Evolutionary conservation across 1,140 invertebrate species (phyloP).

Genomic region (Camponotus floridanus): DNA sequence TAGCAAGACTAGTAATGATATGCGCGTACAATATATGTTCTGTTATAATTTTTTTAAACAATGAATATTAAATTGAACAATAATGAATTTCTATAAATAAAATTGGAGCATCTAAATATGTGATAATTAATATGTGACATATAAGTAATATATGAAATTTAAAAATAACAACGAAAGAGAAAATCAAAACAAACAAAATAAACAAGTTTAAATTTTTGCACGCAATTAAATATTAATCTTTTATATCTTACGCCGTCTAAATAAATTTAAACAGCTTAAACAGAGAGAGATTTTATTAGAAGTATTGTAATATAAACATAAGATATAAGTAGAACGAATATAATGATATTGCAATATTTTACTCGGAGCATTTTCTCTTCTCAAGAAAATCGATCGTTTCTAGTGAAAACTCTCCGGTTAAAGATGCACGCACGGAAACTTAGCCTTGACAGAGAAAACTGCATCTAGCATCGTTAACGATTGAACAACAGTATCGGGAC

Average conservation of each 20-base stretch:
- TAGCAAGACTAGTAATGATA: not conserved
- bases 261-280: not conserved
- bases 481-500: slow-evolving; percentile 41
- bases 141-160: no score
- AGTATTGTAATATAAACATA: not conserved
- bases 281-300: not conserved
- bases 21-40: not conserved
- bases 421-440: not conserved
- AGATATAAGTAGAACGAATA: not conserved
- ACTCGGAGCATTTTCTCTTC: slow-evolving; percentile 19
- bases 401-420: slow-evolving; percentile 23
- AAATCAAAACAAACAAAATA: not conserved
- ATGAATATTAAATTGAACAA: not conserved
- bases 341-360: not conserved
- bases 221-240: not conserved
- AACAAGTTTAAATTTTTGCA: not conserved
- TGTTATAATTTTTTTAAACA: slow-evolving; percentile 1
- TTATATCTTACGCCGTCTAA: no score
- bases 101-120: not conserved
- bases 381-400: not conserved
- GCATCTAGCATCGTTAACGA: slow-evolving; percentile 33
- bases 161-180: no score
- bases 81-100: not conserved
- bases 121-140: not conserved
- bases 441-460: slow-evolving; percentile 24